Conservation (phyloP, 2,888 invertebrate genomes). For the Drosophila mayaguana region DNA sequence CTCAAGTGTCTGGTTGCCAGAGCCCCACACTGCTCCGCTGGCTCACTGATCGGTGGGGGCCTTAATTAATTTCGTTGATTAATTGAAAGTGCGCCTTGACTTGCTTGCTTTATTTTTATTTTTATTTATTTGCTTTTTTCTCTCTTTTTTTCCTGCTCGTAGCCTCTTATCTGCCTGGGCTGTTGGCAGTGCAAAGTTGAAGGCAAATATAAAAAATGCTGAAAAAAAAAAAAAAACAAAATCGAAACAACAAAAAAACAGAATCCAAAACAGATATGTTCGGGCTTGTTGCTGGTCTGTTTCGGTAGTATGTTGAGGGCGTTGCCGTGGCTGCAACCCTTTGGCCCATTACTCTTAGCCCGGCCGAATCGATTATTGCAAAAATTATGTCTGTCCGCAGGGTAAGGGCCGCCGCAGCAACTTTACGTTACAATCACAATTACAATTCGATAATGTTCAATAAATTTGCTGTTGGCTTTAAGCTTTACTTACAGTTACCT, state of each 20-base stretch:
- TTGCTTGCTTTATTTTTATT: slow-evolving; percentile 16
- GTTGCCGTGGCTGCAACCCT: slow-evolving; percentile 65
- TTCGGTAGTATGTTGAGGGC: slow-evolving; percentile 77
- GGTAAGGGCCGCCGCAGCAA: slow-evolving; percentile 25
- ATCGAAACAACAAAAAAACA: neutral
- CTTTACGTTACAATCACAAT: slow-evolving; percentile 52
- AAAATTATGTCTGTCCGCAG: slow-evolving; percentile 60
- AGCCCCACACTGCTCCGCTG: slow-evolving; percentile 31
- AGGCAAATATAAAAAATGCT: slow-evolving; percentile 67
- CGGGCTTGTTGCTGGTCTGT: slow-evolving; percentile 22
- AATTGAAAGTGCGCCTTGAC: slow-evolving; percentile 74
- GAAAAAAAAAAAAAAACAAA: no score
- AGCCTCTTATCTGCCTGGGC: slow-evolving; percentile 22
- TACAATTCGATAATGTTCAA: slow-evolving; percentile 37
- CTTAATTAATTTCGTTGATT: slow-evolving; percentile 81
- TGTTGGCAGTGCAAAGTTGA: slow-evolving; percentile 71
- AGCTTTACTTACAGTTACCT: slow-evolving; percentile 29
- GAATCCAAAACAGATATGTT: slow-evolving; percentile 9
- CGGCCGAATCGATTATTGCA: slow-evolving; percentile 63
- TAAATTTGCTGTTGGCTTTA: slow-evolving; percentile 41
- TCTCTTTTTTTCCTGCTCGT: neutral
- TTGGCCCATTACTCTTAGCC: slow-evolving; percentile 67
- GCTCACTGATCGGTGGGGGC: slow-evolving; percentile 47
- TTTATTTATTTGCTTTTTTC: neutral
- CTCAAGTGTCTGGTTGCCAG: slow-evolving; percentile 45